Conservation (phyloP, 2,888 invertebrate genomes). For the Drosophila mayaguana region DNA sequence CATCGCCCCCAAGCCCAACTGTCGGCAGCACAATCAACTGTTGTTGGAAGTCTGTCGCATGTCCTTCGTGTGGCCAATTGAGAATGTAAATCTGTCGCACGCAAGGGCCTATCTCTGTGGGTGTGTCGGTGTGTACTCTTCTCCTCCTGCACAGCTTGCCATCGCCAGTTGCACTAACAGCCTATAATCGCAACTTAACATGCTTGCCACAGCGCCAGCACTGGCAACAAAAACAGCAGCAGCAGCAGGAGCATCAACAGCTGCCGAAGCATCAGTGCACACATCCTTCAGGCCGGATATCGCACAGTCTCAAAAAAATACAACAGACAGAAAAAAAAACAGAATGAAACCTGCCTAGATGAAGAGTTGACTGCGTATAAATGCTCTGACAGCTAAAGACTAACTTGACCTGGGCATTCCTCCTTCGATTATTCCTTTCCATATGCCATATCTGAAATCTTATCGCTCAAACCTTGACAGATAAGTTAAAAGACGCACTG, state of each 20-base stretch:
- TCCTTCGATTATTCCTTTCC: not conserved
- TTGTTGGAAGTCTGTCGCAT: slow-evolving; percentile 43
- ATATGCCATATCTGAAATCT: not conserved
- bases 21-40: slow-evolving; percentile 4
- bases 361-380: not conserved
- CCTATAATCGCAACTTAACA: slow-evolving; percentile 81
- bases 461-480: too few species aligned
- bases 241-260: slow-evolving; percentile 21
- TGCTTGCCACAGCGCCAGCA: slow-evolving; percentile 62
- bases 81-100: slow-evolving; percentile 74
- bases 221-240: slow-evolving; percentile 14
- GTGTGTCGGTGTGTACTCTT: not conserved
- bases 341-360: slow-evolving; percentile 3
- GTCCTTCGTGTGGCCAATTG: slow-evolving; percentile 70
- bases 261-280: slow-evolving; percentile 74
- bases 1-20: not conserved
- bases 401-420: not conserved
- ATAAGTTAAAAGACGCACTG: too few species aligned
- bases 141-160: slow-evolving; percentile 23
- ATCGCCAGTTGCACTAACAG: slow-evolving; percentile 74
- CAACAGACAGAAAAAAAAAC: slow-evolving; percentile 22
- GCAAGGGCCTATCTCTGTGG: slow-evolving; percentile 8
- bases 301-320: slow-evolving; percentile 63
- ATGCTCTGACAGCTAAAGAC: slow-evolving; percentile 8
- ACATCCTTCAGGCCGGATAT: slow-evolving; percentile 79